Evolutionary conservation across 2,113 vertebrate species (phyloP).

Genomic region (Colossoma macropomum): DNA sequence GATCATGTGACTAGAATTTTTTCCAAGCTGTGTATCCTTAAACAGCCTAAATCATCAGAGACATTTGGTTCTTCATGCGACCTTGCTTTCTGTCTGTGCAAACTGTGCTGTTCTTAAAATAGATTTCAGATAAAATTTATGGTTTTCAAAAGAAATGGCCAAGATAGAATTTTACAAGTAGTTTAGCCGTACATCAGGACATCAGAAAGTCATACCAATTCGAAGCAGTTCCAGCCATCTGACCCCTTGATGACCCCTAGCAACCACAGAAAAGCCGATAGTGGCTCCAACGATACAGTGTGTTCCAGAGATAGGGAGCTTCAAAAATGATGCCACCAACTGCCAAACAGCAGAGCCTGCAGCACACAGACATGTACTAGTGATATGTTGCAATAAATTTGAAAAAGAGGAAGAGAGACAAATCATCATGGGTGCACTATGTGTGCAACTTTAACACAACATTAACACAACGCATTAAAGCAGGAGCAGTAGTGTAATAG

Average conservation of each 20-base stretch:
- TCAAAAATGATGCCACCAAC: conserved; percentile 90
- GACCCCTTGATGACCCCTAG: conserved; percentile 86
- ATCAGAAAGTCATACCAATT: conserved; percentile 80
- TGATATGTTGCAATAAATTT: not conserved
- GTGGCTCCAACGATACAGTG: conserved; percentile 97
- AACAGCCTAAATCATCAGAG: conserved; percentile 8
- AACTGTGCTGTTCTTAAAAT: conserved; percentile 32
- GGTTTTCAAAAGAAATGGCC: not conserved
- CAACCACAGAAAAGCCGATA: conserved; percentile 93
- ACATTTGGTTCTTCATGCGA: not conserved
- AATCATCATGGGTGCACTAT: no score
- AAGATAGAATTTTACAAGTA: not conserved
- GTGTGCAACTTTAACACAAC: no score
- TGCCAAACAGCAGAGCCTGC: conserved; percentile 97
- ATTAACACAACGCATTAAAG: no score
- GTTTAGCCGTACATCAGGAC: not conserved
- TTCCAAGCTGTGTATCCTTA: conserved; percentile 10
- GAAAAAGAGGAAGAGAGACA: not conserved
- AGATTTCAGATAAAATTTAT: not conserved
- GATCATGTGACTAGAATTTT: not conserved
- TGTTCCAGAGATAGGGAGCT: conserved; percentile 96
- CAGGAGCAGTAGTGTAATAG: no score
- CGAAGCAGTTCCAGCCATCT: conserved; percentile 92
- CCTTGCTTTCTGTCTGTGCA: conserved; percentile 31
- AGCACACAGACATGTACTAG: conserved; percentile 42